These are phyloP conservation scores for Mesocricetus auratus DNA, from an alignment of 2,113 vertebrate genomes.

Conservation along the genomic window DNA sequence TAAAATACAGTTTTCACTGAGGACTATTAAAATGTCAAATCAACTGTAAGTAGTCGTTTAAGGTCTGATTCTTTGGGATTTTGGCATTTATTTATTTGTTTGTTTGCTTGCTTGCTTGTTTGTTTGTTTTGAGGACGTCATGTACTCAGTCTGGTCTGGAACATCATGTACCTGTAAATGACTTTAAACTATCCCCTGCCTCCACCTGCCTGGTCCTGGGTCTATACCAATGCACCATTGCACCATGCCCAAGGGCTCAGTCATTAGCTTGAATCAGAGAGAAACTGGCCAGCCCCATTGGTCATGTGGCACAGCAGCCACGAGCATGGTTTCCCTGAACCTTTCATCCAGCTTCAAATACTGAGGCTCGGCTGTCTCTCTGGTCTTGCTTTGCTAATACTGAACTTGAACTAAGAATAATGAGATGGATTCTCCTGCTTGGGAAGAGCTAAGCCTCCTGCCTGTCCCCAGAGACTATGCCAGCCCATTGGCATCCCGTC, in stretches of 20 bases:
- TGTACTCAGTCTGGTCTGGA: not conserved
- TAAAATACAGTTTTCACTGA: slow-evolving; percentile 65
- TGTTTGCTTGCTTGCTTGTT: not conserved
- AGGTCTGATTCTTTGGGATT: not conserved
- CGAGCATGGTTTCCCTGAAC: slow-evolving; percentile 43
- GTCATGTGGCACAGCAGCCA: not conserved
- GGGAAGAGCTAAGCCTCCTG: not conserved
- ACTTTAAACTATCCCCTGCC: not conserved
- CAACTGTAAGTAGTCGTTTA: slow-evolving; percentile 21
- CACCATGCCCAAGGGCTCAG: not conserved
- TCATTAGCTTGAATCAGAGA: slow-evolving; percentile 59
- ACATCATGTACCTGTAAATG: not conserved
- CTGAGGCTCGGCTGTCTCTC: not conserved
- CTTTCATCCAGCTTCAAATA: not conserved
- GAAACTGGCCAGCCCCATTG: not conserved
- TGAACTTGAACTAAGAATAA: not conserved
- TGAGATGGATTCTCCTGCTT: no score
- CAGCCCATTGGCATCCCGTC: not conserved
- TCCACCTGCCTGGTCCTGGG: no score
- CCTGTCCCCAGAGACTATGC: not conserved
- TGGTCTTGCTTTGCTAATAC: not conserved
- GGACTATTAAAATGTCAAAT: slow-evolving; percentile 12
- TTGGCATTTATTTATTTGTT: not conserved
- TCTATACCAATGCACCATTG: no score
- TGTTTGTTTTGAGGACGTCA: not conserved